Evolutionary conservation across 2,888 invertebrate genomes (phyloP).

Genomic region (Ptilodon capucinus): DNA sequence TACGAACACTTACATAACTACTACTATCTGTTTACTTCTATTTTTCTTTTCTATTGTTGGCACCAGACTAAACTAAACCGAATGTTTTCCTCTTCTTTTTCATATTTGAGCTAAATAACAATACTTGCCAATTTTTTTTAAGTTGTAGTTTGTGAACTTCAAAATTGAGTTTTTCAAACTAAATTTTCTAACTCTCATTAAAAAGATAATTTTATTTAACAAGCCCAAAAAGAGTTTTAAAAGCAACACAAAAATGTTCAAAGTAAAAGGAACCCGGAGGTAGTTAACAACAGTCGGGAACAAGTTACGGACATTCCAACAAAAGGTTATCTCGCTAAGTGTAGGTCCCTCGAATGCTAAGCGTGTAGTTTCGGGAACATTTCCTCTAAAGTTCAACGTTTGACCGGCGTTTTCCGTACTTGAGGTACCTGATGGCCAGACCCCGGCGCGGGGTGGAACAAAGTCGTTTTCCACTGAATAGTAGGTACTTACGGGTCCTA

Average conservation of each 20-base stretch:
- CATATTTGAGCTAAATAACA: too few species aligned
- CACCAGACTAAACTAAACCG: too few species aligned
- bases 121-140: too few species aligned
- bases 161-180: too few species aligned
- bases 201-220: too few species aligned
- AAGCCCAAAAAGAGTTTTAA: not conserved
- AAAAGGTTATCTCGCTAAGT: slow-evolving; percentile 41
- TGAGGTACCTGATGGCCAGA: slow-evolving; percentile 36
- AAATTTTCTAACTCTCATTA: too few species aligned
- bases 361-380: slow-evolving; percentile 44
- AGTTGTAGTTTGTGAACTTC: too few species aligned
- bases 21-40: too few species aligned
- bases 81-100: too few species aligned
- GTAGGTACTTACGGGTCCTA: not conserved
- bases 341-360: slow-evolving; percentile 43
- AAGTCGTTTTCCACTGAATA: slow-evolving; percentile 40
- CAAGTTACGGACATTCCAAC: slow-evolving; percentile 41
- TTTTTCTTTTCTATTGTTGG: too few species aligned
- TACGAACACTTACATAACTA: too few species aligned
- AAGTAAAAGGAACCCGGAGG: slow-evolving; percentile 7
- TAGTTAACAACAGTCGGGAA: slow-evolving; percentile 20
- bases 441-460: slow-evolving; percentile 44
- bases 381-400: slow-evolving; percentile 50
- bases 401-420: slow-evolving; percentile 45
- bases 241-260: not conserved